Evolutionary conservation across 2,888 invertebrate genomes (phyloP).

Genomic region (Pycnomerus fuliginosus): DNA sequence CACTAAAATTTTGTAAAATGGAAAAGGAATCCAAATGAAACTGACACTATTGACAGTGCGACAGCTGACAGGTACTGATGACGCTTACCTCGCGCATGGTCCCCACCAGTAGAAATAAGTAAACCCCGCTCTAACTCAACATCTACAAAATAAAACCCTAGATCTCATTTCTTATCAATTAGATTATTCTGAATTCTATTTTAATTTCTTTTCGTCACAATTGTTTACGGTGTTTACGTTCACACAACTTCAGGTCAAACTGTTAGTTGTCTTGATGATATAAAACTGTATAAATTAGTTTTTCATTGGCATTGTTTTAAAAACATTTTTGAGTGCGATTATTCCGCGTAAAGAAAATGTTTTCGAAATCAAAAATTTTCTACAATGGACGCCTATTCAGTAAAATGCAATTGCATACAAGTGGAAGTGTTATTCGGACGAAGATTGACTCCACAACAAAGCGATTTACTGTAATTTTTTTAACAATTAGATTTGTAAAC

Average conservation of each 20-base stretch:
- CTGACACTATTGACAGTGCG: slow-evolving; percentile 4
- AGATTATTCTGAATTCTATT: too few relatives aligned
- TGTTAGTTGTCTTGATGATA: too few relatives aligned
- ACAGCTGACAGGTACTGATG: slow-evolving; percentile 3
- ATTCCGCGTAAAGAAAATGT: slow-evolving; percentile 6
- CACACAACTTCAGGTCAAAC: too few relatives aligned
- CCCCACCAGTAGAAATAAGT: too few relatives aligned
- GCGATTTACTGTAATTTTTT: slow-evolving; percentile 41
- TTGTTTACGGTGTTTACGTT: too few relatives aligned
- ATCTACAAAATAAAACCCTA: too few relatives aligned
- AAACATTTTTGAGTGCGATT: slow-evolving; percentile 1
- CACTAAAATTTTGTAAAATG: too few relatives aligned
- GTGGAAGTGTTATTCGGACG: slow-evolving; percentile 41
- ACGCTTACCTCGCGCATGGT: too few relatives aligned
- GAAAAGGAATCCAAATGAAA: slow-evolving; percentile 1
- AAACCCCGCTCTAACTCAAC: too few relatives aligned
- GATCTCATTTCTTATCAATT: too few relatives aligned
- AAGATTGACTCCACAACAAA: slow-evolving; percentile 43
- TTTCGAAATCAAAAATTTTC: slow-evolving; percentile 10
- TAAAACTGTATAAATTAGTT: slow-evolving; percentile 3
- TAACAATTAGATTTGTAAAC: too few relatives aligned
- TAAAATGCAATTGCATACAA: slow-evolving; percentile 30
- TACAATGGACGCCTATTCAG: slow-evolving; percentile 6
- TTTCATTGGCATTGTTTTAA: slow-evolving; percentile 2
- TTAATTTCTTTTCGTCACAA: too few relatives aligned